Base-by-base conservation (phyloP, 2,113 vertebrate species). In the Nyctibius bracteatus region DNA sequence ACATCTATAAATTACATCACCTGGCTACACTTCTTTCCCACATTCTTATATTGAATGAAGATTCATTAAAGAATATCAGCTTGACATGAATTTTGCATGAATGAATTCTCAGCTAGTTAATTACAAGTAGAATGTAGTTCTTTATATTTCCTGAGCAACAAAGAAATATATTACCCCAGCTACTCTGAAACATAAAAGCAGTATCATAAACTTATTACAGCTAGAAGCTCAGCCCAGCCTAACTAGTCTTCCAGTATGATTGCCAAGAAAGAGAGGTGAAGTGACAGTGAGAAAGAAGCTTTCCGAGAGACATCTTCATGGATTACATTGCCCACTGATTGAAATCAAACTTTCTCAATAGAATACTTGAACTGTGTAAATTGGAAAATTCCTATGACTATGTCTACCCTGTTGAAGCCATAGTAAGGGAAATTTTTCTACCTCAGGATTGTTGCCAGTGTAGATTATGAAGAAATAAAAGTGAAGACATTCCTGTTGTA, bases 71-170 rank as follows among this genome's bases (percentile, higher is more conserved):
- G 23, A 91, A 91, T 89, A 77, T 91, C 96, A 94, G 59, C 55
- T 92, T 94, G 57, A 63, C 68, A 74, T 94, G 86, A 96, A 94
- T 96, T 91, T 96, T 95, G 72, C 79, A 97, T 89, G 83, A 95
- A 77, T 67, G 89, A 91, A 95, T 89, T 91, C 52, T 94, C 86
- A 65, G 35, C 51, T 78, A 59, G 55, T 81, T 96, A 92, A 96
- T 96, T 97, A 79, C 73, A 89, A 72, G 77, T 49, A 84, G 49
- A 91, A 86, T 49, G n/a, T 63, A 44, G 27, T 35, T 83, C 33
- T 86, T 78, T 63, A 25, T 67, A 74, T 79, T 92, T 95, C 82
- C 20, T 31, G 20, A 88, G 27, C 39, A 96, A 92, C 54, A 88
- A 82, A 93, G 51, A 68, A 73, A 83, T 62, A 19, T 8, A 52